Evolutionary conservation across 2,797 vertebrate genomes (phyloP).

Genomic region (Sitta carolinensis): DNA sequence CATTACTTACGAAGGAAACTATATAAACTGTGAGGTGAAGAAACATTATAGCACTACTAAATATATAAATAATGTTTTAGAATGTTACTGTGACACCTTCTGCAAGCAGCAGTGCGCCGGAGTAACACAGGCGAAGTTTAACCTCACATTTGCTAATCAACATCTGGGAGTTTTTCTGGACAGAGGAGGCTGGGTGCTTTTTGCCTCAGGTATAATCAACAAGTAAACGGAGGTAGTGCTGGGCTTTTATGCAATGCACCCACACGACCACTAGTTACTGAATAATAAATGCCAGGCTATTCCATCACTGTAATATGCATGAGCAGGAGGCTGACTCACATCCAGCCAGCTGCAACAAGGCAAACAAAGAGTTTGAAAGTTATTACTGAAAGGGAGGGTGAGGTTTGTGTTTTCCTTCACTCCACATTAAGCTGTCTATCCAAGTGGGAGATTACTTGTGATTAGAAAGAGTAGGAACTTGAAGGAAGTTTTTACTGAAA

Average conservation of each 20-base stretch:
- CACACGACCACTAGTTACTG: slow-evolving; percentile 12
- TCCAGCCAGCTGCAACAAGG: background rate
- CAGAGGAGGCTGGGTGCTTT: background rate
- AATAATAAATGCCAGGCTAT: slow-evolving; percentile 48
- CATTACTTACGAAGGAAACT: background rate
- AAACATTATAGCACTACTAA: background rate
- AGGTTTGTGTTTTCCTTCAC: background rate
- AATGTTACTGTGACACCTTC: background rate
- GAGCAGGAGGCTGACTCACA: slow-evolving; percentile 21
- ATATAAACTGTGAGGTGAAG: background rate
- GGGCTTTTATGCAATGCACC: background rate
- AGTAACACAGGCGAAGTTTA: background rate
- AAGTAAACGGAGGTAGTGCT: background rate
- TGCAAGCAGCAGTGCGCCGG: background rate
- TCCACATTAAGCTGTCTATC: background rate
- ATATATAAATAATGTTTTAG: rapidly evolving
- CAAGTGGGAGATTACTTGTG: background rate
- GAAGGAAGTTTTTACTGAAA: background rate
- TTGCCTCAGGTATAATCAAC: background rate
- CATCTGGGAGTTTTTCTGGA: background rate
- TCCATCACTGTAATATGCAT: slow-evolving; percentile 14
- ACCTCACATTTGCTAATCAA: background rate
- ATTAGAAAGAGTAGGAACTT: background rate
- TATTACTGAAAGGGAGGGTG: background rate
- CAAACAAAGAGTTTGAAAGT: slow-evolving; percentile 56